These are phyloP conservation scores for Trialeurodes vaporariorum DNA, from an alignment of 1,140 invertebrate genomes.

Conservation along the genomic window DNA sequence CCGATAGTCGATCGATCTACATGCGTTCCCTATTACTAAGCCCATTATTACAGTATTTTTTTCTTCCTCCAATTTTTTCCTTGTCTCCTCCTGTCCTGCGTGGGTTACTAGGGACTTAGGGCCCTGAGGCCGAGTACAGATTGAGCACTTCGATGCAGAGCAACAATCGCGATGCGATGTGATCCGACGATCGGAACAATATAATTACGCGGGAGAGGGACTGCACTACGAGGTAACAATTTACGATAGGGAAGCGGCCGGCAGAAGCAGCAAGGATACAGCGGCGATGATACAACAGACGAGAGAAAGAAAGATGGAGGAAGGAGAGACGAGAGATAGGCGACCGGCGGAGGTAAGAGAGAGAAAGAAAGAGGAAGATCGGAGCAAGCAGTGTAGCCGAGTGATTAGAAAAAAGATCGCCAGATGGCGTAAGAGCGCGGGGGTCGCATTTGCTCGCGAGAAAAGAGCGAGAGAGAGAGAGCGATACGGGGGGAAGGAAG, in stretches of 20 bases:
- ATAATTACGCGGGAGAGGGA: too few species aligned
- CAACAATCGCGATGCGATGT: too few species aligned
- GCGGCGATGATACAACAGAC: slow-evolving; percentile 2
- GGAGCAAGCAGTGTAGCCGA: slow-evolving; percentile 21
- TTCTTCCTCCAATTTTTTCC: too few species aligned
- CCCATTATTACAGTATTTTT: too few species aligned
- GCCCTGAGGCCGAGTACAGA: too few species aligned
- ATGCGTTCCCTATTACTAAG: too few species aligned
- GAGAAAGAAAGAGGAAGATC: slow-evolving; percentile 17
- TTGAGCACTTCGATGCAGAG: too few species aligned
- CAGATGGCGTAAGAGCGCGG: slow-evolving; percentile 16
- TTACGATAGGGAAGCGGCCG: background rate
- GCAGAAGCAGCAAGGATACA: background rate
- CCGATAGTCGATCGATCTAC: too few species aligned
- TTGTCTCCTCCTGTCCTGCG: too few species aligned
- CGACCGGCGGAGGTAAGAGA: slow-evolving; percentile 21
- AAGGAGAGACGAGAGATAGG: background rate
- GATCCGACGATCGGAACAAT: too few species aligned
- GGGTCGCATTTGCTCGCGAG: slow-evolving; percentile 24
- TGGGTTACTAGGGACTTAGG: too few species aligned
- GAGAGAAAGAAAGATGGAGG: slow-evolving; percentile 12
- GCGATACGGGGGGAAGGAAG: slow-evolving; percentile 13
- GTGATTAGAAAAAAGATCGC: slow-evolving; percentile 18
- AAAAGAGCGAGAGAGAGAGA: slow-evolving; percentile 14
- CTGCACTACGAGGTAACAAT: too few species aligned